These are phyloP conservation scores for Lomographa bimaculata DNA, from an alignment of 2,888 invertebrate genomes.

Conservation along the genomic window DNA sequence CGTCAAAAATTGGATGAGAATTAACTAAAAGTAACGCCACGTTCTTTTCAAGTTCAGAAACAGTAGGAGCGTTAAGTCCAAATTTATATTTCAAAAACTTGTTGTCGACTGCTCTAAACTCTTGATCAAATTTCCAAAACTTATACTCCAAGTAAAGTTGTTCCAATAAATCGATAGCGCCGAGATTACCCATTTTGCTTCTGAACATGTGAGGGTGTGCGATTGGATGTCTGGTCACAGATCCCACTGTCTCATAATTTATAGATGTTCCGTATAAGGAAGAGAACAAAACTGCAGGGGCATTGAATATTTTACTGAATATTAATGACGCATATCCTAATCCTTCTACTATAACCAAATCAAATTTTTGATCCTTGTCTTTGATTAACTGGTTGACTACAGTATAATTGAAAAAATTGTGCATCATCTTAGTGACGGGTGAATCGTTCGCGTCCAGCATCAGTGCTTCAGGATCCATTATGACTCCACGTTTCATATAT, in stretches of 20 bases:
- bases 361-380: slow-evolving; percentile 42
- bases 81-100: slow-evolving; percentile 35
- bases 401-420: background rate
- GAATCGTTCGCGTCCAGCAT: too few relatives aligned
- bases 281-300: slow-evolving; percentile 39
- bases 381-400: slow-evolving; percentile 33
- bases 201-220: slow-evolving; percentile 33
- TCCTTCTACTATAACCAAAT: slow-evolving; percentile 42
- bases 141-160: slow-evolving; percentile 33
- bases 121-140: slow-evolving; percentile 12
- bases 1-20: slow-evolving; percentile 37
- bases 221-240: slow-evolving; percentile 35
- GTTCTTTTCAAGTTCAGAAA: slow-evolving; percentile 37
- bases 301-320: slow-evolving; percentile 39
- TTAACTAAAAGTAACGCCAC: slow-evolving; percentile 44
- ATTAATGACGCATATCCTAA: slow-evolving; percentile 31
- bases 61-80: slow-evolving; percentile 36
- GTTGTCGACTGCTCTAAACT: slow-evolving; percentile 28
- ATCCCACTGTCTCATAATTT: slow-evolving; percentile 34
- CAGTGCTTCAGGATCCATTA: slow-evolving; percentile 17
- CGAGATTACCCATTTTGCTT: slow-evolving; percentile 28
- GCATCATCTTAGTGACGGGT: too few relatives aligned
- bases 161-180: slow-evolving; percentile 30
- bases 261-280: slow-evolving; percentile 34
- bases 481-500: slow-evolving; percentile 28